Evolutionary conservation across 2,888 invertebrate species (phyloP).

Genomic region (Pterostichus niger): DNA sequence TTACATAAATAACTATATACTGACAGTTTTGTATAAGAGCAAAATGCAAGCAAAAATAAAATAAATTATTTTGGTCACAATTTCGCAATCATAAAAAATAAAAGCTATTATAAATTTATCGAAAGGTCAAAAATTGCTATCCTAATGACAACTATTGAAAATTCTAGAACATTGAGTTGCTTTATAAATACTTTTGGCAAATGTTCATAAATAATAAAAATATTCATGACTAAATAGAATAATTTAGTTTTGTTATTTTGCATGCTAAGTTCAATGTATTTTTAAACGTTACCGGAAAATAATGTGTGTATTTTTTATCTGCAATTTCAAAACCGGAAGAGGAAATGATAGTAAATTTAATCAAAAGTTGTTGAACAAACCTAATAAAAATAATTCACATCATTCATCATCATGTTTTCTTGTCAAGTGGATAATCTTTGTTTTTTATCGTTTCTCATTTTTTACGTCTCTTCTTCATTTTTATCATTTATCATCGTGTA

Average conservation of each 20-base stretch:
- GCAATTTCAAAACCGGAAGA: slow-evolving; percentile 24
- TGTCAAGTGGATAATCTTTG: slow-evolving; percentile 35
- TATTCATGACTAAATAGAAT: background rate
- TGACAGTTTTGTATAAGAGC: no score
- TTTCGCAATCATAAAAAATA: no score
- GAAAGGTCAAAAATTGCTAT: no score
- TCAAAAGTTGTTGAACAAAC: slow-evolving; percentile 27
- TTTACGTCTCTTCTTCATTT: slow-evolving; percentile 19
- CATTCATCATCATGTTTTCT: slow-evolving; percentile 28
- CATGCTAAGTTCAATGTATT: slow-evolving; percentile 14
- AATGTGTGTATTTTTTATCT: slow-evolving; percentile 16
- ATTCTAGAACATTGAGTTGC: background rate
- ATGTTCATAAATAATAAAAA: slow-evolving; percentile 16
- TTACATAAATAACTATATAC: no score
- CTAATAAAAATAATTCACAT: slow-evolving; percentile 21
- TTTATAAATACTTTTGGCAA: slow-evolving; percentile 34
- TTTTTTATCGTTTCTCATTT: slow-evolving; percentile 6
- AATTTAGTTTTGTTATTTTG: background rate
- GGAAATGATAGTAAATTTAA: slow-evolving; percentile 43
- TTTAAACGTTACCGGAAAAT: slow-evolving; percentile 15
- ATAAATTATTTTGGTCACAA: no score
- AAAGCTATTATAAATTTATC: no score
- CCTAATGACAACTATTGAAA: no score
- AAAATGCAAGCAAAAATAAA: no score
- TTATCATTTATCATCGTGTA: slow-evolving; percentile 6